phyloP scores from a whole-genome alignment of 2,797 vertebrate genomes.

The Sparidentex hasta region DNA sequence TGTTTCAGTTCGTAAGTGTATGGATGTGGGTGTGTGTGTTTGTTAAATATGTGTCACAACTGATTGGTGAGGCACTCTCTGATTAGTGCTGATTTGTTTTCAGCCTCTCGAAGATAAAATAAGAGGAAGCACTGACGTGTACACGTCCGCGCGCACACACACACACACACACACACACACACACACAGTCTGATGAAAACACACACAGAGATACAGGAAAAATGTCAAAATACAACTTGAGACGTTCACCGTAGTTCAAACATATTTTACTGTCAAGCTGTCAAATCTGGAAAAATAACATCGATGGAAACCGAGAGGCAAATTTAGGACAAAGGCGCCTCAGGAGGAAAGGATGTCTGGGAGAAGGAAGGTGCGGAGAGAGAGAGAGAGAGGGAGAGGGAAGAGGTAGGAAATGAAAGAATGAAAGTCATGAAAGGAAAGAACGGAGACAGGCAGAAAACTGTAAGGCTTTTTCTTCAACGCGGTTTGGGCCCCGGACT shows the following conservation, averaged over 20 bases:
- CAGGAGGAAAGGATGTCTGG: conserved; percentile 49
- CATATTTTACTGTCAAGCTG: conserved; percentile 63
- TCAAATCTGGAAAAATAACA: conserved; percentile 58
- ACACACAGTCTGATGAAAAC: conserved; percentile 26
- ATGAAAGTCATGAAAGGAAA: conserved; percentile 13
- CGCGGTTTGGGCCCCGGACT: conserved; percentile 35
- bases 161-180: conserved; percentile 11
- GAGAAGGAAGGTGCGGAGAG: conserved; percentile 22
- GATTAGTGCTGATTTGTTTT: conserved; percentile 80
- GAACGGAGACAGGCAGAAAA: conserved; percentile 25
- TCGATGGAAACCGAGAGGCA: conserved; percentile 52
- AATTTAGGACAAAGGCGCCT: conserved; percentile 72
- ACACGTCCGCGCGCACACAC: conserved; percentile 17
- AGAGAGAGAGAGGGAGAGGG: background rate
- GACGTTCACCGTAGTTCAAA: conserved; percentile 58
- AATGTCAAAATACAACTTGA: conserved; percentile 58
- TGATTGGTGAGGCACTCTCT: conserved; percentile 54
- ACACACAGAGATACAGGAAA: conserved; percentile 32
- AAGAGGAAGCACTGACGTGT: conserved; percentile 38
- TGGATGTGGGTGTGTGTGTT: conserved; percentile 6
- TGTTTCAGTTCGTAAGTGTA: conserved; percentile 11
- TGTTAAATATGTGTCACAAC: conserved; percentile 60
- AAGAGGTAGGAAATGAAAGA: background rate
- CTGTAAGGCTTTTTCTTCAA: conserved; percentile 44
- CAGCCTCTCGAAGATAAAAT: conserved; percentile 60